Base-by-base conservation (phyloP, 2,797 vertebrate species). In the Coranthus polyacanthus region DNA sequence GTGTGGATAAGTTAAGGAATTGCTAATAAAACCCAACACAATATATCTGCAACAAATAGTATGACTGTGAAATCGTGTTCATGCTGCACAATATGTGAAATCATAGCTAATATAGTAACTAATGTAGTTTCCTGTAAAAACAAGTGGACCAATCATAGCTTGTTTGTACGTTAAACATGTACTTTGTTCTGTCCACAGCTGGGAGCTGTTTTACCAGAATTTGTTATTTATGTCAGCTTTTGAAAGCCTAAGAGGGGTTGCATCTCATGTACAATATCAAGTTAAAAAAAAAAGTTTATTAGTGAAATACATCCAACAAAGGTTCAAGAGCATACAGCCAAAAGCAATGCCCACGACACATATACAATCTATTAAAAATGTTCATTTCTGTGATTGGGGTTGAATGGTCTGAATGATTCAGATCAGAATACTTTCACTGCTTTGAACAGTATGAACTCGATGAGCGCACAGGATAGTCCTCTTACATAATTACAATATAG, bases 401-500 rank as follows among this genome's bases (percentile, higher is more conserved):
- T n/a, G n/a, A n/a, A n/a, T n/a, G n/a, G n/a, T 46, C 41, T 63
- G 18, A 47, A 44, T 18, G 42, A 61, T 42, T 44, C 37, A 45
- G 17, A 26, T 46, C 6, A 26, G 24, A 3, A 3, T n/a, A 55
- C 59, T 67, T 71, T 59, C 21, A 42, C 55, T 53, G 54, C 39
- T 51, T 41, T 37, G 15, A 50, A 9, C 21, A 39, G 12, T 12
- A 29, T 49, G 10, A 15, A 37, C 21, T 24, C 16, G 9, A 3
- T 26, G 24, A 26, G 6, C 45, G 41, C 52, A 52, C 15, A 12
- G 24, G 24, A 3, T 38, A 34, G 32, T 37, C 16, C 45, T 18
- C 5, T 69, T 76, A 72, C 49, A 69, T 63, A 66, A 73, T 26
- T 9, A 1, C 17, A 60, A 15, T 43, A 29, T 29, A 59, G 60